Conservation (phyloP, 2,888 invertebrate genomes). For the Seira musarum region DNA sequence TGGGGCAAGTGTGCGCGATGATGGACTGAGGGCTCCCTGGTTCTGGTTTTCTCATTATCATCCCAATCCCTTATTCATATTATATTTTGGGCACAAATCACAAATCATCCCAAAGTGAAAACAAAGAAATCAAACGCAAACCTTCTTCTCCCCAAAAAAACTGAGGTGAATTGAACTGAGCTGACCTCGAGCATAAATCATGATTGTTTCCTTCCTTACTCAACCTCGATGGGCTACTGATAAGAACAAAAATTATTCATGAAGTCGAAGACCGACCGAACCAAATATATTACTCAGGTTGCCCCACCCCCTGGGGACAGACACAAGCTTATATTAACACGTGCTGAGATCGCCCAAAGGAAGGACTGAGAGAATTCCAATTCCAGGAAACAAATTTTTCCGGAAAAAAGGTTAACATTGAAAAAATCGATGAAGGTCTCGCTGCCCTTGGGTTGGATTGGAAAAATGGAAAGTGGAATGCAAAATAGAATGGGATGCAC, state of each 20-base stretch:
- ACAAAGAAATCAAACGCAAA: too few species aligned
- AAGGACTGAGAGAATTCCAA: not conserved
- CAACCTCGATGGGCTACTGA: too few species aligned
- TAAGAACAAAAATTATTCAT: too few species aligned
- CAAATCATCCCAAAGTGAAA: conserved; percentile 26
- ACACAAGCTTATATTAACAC: not conserved
- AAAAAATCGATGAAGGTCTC: not conserved
- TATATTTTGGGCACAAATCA: conserved; percentile 8
- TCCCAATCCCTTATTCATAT: conserved; percentile 1
- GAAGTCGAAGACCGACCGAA: too few species aligned
- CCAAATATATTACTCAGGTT: too few species aligned
- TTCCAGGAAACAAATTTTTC: not conserved
- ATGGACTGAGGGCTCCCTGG: conserved; percentile 35
- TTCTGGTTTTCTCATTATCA: conserved; percentile 46
- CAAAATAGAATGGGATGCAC: not conserved
- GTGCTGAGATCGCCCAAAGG: not conserved
- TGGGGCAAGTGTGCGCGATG: conserved; percentile 19
- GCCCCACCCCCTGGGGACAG: not conserved
- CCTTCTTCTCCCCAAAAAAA: too few species aligned
- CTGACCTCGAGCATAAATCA: too few species aligned
- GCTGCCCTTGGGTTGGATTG: not conserved
- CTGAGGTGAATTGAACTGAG: too few species aligned
- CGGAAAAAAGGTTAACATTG: not conserved
- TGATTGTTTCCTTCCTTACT: too few species aligned
- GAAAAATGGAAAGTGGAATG: not conserved